phyloP scores from a whole-genome alignment of 2,888 invertebrate genomes.

The Agrotis ipsilon region DNA sequence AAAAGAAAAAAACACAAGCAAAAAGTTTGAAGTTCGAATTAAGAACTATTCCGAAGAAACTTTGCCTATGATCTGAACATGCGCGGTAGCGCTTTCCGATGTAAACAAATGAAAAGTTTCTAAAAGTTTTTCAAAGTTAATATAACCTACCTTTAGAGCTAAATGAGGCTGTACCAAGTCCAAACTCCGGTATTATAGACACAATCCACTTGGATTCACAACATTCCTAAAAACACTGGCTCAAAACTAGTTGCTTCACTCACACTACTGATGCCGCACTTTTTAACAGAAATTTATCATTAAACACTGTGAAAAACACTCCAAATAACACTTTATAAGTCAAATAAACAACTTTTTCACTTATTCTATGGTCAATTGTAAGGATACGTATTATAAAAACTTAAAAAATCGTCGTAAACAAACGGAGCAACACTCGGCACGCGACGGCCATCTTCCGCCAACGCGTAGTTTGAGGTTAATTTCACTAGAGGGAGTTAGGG shows the following conservation, averaged over 20 bases:
- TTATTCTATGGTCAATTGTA: conserved; percentile 73
- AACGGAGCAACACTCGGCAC: conserved; percentile 87
- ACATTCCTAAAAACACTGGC: conserved; percentile 88
- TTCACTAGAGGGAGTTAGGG: conserved; percentile 80
- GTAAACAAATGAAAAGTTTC: conserved; percentile 86
- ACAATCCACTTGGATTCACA: conserved; percentile 88
- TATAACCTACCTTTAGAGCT: conserved; percentile 79
- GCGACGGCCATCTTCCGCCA: conserved; percentile 90
- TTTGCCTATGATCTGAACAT: conserved; percentile 77
- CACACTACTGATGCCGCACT: conserved; percentile 83
- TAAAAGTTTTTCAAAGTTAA: conserved; percentile 77
- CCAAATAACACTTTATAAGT: conserved; percentile 67
- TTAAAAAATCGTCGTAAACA: conserved; percentile 86
- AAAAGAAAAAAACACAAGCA: conserved; percentile 37
- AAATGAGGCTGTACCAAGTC: conserved; percentile 74
- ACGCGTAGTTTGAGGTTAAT: conserved; percentile 82
- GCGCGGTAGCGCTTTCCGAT: conserved; percentile 81
- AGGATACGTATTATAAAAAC: conserved; percentile 80
- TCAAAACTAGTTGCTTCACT: conserved; percentile 86
- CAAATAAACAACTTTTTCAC: conserved; percentile 72
- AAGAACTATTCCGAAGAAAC: conserved; percentile 50
- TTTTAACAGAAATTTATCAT: conserved; percentile 82
- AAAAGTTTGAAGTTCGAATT: conserved; percentile 52
- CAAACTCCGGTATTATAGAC: conserved; percentile 78
- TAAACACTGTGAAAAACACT: conserved; percentile 75